phyloP scores from a whole-genome alignment of 2,888 invertebrate species.

The Dilophus febrilis region DNA sequence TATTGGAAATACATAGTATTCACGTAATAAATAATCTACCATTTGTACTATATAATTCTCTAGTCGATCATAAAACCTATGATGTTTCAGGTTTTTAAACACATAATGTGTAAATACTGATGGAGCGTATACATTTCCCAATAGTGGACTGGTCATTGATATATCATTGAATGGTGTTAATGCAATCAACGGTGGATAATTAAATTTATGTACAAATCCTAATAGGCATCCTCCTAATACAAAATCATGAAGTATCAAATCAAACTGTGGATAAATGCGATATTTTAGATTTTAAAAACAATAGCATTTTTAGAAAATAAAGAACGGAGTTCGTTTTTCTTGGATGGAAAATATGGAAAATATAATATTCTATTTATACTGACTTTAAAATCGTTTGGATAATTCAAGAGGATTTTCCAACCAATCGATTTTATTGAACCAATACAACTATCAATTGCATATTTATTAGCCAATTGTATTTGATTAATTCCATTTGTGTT shows the following conservation, averaged over 20 bases:
- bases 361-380: neutral
- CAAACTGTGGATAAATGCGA: slow-evolving; percentile 13
- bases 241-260: slow-evolving; percentile 22
- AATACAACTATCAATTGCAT: slow-evolving; percentile 6
- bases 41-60: neutral
- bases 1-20: neutral
- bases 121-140: neutral
- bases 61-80: neutral
- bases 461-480: slow-evolving; percentile 11
- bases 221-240: slow-evolving; percentile 19
- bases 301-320: too few species aligned
- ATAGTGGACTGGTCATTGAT: neutral
- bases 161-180: slow-evolving; percentile 13
- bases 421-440: slow-evolving; percentile 13
- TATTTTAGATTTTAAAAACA: too few species aligned
- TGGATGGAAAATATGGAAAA: neutral
- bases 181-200: slow-evolving; percentile 20
- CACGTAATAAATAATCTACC: neutral
- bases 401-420: slow-evolving; percentile 13
- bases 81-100: neutral
- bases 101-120: neutral
- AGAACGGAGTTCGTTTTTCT: too few species aligned
- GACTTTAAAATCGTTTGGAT: slow-evolving; percentile 17
- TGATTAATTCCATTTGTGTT: neutral
- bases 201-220: slow-evolving; percentile 20